Percentiles rank a stretch among this genome's conserved stretches.
Conservation (phyloP, 1,140 invertebrate species). For the Ceratosolen solmsi region DNA sequence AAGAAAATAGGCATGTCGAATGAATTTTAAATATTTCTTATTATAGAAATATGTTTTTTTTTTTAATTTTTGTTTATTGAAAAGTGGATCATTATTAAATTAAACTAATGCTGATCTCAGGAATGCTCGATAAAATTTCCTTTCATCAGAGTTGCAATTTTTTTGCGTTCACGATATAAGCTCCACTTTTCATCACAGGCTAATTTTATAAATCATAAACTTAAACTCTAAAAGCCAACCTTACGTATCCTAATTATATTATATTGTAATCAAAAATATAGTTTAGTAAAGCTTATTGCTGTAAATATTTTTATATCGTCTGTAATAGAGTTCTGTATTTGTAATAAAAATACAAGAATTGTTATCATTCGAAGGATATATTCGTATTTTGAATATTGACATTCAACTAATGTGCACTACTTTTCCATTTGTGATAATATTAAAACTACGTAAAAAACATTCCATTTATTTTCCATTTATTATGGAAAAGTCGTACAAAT, state of each 20-base stretch:
- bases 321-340: neutral
- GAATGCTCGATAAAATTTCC: slow-evolving; percentile 49
- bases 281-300: slow-evolving; percentile 4
- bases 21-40: too few relatives aligned
- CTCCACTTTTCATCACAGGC: slow-evolving; percentile 14
- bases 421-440: slow-evolving; percentile 45
- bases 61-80: too few relatives aligned
- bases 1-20: too few relatives aligned
- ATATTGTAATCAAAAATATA: slow-evolving; percentile 38
- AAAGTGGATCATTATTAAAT: too few relatives aligned
- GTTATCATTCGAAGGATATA: neutral
- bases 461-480: neutral
- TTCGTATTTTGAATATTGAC: neutral
- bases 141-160: slow-evolving; percentile 32
- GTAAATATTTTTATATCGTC: slow-evolving; percentile 37
- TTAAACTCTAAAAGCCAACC: neutral
- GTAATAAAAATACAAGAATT: slow-evolving; percentile 25
- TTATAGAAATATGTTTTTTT: too few relatives aligned
- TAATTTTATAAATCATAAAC: slow-evolving; percentile 4
- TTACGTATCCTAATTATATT: slow-evolving; percentile 26
- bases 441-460: slow-evolving; percentile 20
- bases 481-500: neutral
- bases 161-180: slow-evolving; percentile 25
- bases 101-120: slow-evolving; percentile 46
- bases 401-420: slow-evolving; percentile 18